A percentile compares a stretch with the other conserved stretches of the same genome.
Conservation (phyloP, 1,140 invertebrate species). For the Calliopsis andreniformis region DNA sequence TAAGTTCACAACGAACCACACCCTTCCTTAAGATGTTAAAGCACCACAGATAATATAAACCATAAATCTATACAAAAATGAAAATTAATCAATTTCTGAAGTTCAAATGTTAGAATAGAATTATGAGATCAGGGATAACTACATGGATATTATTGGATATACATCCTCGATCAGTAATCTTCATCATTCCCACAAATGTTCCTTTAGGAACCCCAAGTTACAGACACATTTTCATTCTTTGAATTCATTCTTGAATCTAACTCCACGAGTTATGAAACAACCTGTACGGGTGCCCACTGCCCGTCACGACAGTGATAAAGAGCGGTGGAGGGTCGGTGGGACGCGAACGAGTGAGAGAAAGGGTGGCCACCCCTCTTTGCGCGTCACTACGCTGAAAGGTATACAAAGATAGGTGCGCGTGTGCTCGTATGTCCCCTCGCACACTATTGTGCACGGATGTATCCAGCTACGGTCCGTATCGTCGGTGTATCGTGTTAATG, state of each 20-base stretch:
- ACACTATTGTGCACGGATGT: slow-evolving; percentile 15
- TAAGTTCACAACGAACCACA: too few species aligned
- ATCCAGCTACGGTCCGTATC: slow-evolving; percentile 56
- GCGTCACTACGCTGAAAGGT: slow-evolving; percentile 69
- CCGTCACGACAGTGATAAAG: slow-evolving; percentile 31
- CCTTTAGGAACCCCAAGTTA: too few species aligned
- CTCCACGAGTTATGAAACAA: slow-evolving; percentile 31
- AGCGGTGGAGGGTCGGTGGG: slow-evolving; percentile 27
- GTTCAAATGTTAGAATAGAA: too few species aligned
- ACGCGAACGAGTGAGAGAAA: slow-evolving; percentile 37
- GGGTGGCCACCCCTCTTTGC: slow-evolving; percentile 59
- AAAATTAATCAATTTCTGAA: too few species aligned
- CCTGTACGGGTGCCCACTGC: slow-evolving; percentile 22
- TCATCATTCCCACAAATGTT: too few species aligned
- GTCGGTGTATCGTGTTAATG: slow-evolving; percentile 67
- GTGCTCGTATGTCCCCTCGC: slow-evolving; percentile 11
- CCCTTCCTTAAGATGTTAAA: too few species aligned
- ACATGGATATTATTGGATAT: too few species aligned
- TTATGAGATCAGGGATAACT: too few species aligned
- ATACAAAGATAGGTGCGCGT: slow-evolving; percentile 53
- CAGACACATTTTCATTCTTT: neutral
- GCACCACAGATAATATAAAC: too few species aligned
- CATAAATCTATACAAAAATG: too few species aligned
- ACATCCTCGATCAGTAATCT: too few species aligned
- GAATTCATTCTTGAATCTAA: slow-evolving; percentile 1